Base-by-base conservation (phyloP, 2,888 invertebrate species). In the Folsomia candida region DNA sequence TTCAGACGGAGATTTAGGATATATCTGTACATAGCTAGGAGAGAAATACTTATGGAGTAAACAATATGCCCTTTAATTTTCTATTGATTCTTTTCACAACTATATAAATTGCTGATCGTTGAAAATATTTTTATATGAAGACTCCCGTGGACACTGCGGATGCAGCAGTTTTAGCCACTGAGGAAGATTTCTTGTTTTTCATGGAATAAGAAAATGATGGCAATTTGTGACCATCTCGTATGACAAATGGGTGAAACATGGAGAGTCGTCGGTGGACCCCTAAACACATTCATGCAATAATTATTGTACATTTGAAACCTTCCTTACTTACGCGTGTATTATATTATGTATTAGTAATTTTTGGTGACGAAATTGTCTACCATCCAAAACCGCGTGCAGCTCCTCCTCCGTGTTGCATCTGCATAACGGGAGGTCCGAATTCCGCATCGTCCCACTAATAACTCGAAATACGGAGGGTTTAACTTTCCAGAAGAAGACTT, bases 381-480 rank as follows among this genome's bases (percentile, higher is more conserved):
- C 47, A 18, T 11, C 85, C 37, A 91, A 85, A 75, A 91, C 84
- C 57, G 88, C 87, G 81, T 89, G 88, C 51, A 90, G 83, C 75
- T 90, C 89, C 24, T 85, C 86, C 51, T 86, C 85, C 0, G 86
- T 85, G 0, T 86, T 83, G 67, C 89, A 88, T 61, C 91, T 90
- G 29, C 88, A 86, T 82, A 92, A 91, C 0, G 60, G 60, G 0
- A 61, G 57, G n/a, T 69, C 57, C n/a, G 58, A 65, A 29, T 57
- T 63, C 28, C 51, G 51, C 73, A 73, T 88, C 0, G 89, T 89
- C 1, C 90, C 90, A 76, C 87, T 87, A 80, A 91, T 87, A 6
- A 91, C 89, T 0, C 88, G 84, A 0, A 89, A 86, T 1, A 91
- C 89, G 72, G 86, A 88, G 2, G 87, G 86, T 6, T 88, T 85